These are phyloP conservation scores for Xylota segnis DNA, from an alignment of 2,888 invertebrate species.

Conservation along the genomic window DNA sequence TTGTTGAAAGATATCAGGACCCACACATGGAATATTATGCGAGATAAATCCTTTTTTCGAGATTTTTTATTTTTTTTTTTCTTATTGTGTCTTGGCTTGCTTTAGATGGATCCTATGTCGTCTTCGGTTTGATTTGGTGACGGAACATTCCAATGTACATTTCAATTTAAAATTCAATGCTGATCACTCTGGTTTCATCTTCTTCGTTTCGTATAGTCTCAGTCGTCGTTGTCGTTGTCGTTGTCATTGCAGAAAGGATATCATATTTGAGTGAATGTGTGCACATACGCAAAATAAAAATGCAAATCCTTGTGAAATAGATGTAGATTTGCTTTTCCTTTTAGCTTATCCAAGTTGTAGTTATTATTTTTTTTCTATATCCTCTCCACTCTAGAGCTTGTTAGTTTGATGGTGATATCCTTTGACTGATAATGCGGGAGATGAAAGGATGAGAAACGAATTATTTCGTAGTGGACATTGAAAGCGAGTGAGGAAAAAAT, in stretches of 20 bases:
- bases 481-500: conserved; percentile 17
- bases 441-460: conserved; percentile 60
- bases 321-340: conserved; percentile 31
- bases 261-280: conserved; percentile 54
- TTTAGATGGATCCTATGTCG: conserved; percentile 2
- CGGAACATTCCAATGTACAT: conserved; percentile 71
- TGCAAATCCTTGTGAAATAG: conserved; percentile 60
- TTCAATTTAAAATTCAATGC: conserved; percentile 74
- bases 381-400: conserved; percentile 39
- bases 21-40: conserved; percentile 68
- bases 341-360: conserved; percentile 33
- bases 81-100: neutral
- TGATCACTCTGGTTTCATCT: conserved; percentile 66
- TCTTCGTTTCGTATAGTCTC: neutral
- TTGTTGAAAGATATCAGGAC: conserved; percentile 58
- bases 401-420: conserved; percentile 70
- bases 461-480: conserved; percentile 65
- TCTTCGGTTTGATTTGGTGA: conserved; percentile 73
- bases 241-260: conserved; percentile 62
- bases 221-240: conserved; percentile 3
- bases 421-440: conserved; percentile 73
- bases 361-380: conserved; percentile 13
- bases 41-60: conserved; percentile 71
- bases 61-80: conserved; percentile 2
- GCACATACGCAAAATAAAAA: conserved; percentile 25